A percentile compares a stretch with the other conserved stretches of the same genome.
Conservation (phyloP, 2,888 invertebrate species). For the Troides aeacus region DNA sequence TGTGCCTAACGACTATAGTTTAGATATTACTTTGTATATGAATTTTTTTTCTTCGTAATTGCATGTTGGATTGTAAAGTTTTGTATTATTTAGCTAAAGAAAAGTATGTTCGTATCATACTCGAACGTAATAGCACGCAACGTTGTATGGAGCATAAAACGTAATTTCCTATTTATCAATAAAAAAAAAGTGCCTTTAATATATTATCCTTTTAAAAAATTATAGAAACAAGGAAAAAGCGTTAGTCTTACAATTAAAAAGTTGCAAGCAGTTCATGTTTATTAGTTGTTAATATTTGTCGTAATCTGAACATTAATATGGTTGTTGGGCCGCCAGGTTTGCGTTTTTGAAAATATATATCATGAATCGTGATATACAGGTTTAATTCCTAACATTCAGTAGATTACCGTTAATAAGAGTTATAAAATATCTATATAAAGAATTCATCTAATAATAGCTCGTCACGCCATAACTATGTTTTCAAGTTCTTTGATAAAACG, state of each 20-base stretch:
- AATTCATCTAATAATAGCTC: too few species aligned
- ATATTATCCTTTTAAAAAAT: neutral
- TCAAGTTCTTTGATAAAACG: neutral
- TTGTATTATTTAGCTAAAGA: neutral
- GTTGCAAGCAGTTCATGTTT: too few species aligned
- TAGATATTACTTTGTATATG: neutral
- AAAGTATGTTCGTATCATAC: neutral
- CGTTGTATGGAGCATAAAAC: neutral
- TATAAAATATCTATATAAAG: too few species aligned
- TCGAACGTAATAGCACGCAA: conserved; percentile 2
- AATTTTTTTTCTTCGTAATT: conserved; percentile 5
- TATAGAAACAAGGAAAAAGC: too few species aligned
- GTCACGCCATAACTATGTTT: neutral
- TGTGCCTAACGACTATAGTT: neutral
- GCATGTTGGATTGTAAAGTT: conserved; percentile 1
- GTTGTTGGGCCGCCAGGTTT: conserved; percentile 33
- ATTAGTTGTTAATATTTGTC: conserved; percentile 37
- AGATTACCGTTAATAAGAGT: too few species aligned
- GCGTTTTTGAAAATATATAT: conserved; percentile 9
- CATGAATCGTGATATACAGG: too few species aligned
- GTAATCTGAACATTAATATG: conserved; percentile 39
- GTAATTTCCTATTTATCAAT: neutral
- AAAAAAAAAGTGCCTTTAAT: neutral
- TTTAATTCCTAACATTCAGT: too few species aligned
- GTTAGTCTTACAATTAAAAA: too few species aligned